Conservation (phyloP, 2,888 invertebrate genomes). For the Cremastinae sp. region DNA sequence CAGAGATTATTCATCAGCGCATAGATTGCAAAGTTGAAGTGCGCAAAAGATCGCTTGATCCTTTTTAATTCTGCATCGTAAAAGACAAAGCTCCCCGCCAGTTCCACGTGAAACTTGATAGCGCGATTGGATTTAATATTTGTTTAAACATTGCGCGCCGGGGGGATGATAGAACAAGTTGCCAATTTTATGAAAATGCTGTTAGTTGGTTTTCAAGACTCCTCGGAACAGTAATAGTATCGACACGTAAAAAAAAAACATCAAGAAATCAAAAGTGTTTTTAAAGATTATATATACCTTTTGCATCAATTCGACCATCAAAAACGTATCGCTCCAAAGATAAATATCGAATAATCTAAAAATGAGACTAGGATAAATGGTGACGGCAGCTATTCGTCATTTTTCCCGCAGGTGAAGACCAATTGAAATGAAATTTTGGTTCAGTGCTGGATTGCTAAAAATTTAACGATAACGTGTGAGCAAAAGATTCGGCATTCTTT, state of each 20-base stretch:
- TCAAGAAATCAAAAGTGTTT: neutral
- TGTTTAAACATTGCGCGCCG: neutral
- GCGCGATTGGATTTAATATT: neutral
- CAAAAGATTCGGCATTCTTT: neutral
- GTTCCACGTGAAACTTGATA: conserved; percentile 3
- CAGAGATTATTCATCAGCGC: conserved; percentile 3
- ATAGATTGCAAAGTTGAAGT: conserved; percentile 8
- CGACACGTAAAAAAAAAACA: neutral
- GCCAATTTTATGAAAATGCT: too few species aligned
- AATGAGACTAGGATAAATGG: too few species aligned
- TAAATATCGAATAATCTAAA: too few species aligned
- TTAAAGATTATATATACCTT: too few species aligned
- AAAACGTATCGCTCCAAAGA: too few species aligned
- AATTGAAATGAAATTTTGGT: too few species aligned
- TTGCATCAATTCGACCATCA: too few species aligned
- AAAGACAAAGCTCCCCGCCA: conserved; percentile 6
- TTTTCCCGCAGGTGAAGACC: too few species aligned
- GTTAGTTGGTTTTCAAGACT: conserved; percentile 6
- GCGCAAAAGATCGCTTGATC: conserved; percentile 4
- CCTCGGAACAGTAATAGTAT: neutral
- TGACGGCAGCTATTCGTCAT: too few species aligned
- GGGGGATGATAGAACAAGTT: neutral
- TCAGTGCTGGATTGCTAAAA: too few species aligned
- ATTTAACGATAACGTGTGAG: too few species aligned
- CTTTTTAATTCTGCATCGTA: conserved; percentile 29